Evolutionary conservation across 2,888 invertebrate genomes (phyloP), one percentile per base, ranked within the genome.

Genomic region (Cryptocheilus praepositus): DNA sequence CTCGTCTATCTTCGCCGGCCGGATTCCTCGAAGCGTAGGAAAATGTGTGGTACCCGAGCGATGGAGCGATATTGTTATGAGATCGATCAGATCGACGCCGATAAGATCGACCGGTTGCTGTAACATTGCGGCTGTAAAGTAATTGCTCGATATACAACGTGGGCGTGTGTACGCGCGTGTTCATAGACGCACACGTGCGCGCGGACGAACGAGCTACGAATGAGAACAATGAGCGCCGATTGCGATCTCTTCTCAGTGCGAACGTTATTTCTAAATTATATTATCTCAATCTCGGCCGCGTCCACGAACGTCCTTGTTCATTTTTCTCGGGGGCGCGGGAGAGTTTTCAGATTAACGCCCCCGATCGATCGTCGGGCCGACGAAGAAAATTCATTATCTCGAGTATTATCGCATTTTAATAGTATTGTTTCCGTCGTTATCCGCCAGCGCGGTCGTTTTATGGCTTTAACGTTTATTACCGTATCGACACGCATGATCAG

Each of bases 101-200:
- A 77, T 77, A 77, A 70, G 67, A 75, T 77, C 66, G 46, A 25
- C 21, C 51, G 52, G 16, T 8, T 25, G 18, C 18, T 36, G 25
- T 52, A 21, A 22, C 16, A 25, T 16, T 53, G 19, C 56, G 56
- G 19, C 43, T 43, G 45, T 64, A n/a, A 64, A 74, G 67, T 70
- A 72, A 74, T 77, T 77, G 67, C 71, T 57, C 62, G 69, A 73
- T 74, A 73, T 56, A 56, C 43, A 43, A 36, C 36, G 36, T 36
- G 36, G 36, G 36, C 36, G 36, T 36, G 36, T 36, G 36, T 36
- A 36, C 36, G 36, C 13, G 52, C 2, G 21, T 16, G 5, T 52
- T 3, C 18, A 13, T 53, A 21, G 53, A 1, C 25, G 5, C 7
- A 22, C 53, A 22, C 53, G 21, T 21, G 21, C 22, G 22, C 1